phyloP scores from a whole-genome alignment of 2,113 vertebrate genomes.

The Meleagris gallopavo region DNA sequence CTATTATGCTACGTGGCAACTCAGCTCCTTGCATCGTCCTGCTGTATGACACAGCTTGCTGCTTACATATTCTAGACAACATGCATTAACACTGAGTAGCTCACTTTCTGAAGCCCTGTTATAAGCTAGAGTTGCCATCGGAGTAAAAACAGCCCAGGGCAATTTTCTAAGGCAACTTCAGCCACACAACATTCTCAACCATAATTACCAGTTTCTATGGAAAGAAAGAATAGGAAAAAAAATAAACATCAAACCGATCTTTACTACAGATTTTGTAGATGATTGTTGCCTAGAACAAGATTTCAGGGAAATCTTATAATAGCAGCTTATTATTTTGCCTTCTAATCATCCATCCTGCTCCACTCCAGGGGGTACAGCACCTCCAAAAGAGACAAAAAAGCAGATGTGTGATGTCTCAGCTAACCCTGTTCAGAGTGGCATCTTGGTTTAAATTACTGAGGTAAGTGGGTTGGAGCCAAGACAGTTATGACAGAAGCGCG shows the following conservation, averaged over 20 bases:
- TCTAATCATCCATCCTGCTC: background rate
- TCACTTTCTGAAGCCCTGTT: conserved; percentile 64
- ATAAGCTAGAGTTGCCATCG: conserved; percentile 33
- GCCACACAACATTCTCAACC: background rate
- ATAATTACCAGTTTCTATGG: background rate
- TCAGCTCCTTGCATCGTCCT: conserved; percentile 68
- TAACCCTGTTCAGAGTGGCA: background rate
- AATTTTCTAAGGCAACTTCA: background rate
- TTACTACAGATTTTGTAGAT: background rate
- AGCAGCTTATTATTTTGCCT: background rate
- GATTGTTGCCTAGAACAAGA: background rate
- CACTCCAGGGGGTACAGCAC: background rate
- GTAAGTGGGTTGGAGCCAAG: background rate
- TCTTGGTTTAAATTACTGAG: background rate
- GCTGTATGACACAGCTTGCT: conserved; percentile 65
- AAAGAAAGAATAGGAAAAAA: background rate
- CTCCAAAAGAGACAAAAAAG: background rate
- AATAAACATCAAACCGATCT: background rate
- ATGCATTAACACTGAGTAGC: conserved; percentile 50
- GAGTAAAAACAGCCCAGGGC: conserved; percentile 5
- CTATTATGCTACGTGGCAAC: conserved; percentile 39
- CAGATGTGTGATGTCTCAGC: background rate
- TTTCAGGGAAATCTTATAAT: background rate
- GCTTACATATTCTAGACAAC: conserved; percentile 63
- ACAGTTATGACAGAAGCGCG: fast-evolving